phyloP scores from a whole-genome alignment of 2,888 invertebrate genomes.

The Drosophila hamatofila region DNA sequence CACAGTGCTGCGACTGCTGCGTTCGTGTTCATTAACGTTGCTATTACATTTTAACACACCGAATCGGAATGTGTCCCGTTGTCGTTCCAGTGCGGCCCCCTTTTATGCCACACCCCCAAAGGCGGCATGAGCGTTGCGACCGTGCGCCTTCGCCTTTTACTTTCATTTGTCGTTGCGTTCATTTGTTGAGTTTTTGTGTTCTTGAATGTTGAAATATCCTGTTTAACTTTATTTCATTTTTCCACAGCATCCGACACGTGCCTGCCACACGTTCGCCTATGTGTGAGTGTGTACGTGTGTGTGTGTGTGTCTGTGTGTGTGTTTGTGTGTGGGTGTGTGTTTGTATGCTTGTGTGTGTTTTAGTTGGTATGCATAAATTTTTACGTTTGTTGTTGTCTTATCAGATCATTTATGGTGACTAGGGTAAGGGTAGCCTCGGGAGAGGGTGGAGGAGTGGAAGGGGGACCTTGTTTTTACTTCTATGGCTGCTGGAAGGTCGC shows the following conservation, averaged over 20 bases:
- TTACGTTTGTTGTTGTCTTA: conserved; percentile 80
- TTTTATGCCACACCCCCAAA: background rate
- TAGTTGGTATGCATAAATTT: conserved; percentile 79
- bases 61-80: conserved; percentile 78
- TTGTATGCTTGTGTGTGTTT: conserved; percentile 67
- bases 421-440: background rate
- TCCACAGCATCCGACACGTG: conserved; percentile 79
- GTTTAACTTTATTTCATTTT: conserved; percentile 80
- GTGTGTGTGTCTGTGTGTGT: conserved; percentile 4
- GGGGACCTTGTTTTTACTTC: background rate
- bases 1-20: conserved; percentile 72
- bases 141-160: conserved; percentile 61
- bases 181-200: conserved; percentile 68
- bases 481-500: conserved; percentile 39
- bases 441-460: too few relatives aligned
- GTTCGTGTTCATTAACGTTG: conserved; percentile 79
- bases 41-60: conserved; percentile 80
- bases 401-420: conserved; percentile 73
- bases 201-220: conserved; percentile 76
- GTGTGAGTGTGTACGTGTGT: background rate
- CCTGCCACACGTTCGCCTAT: conserved; percentile 37
- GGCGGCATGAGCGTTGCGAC: background rate
- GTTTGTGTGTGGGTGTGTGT: conserved; percentile 14
- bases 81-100: conserved; percentile 39
- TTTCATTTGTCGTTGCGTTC: conserved; percentile 68